Conservation (phyloP, 1,140 invertebrate species). For the Drosophila nasuta region DNA sequence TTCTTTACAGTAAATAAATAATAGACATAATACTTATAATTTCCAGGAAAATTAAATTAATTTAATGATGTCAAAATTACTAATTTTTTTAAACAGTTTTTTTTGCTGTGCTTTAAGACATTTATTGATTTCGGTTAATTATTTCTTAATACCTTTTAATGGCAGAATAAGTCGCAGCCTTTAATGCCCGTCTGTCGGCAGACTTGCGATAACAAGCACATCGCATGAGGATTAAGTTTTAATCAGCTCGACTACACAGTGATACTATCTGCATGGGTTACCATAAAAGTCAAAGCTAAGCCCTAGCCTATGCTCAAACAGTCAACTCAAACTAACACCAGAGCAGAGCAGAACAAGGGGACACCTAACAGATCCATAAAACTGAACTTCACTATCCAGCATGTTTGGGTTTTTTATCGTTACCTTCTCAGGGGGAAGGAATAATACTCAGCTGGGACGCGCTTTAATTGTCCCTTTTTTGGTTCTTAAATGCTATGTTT, state of each 20-base stretch:
- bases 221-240: slow-evolving; percentile 38
- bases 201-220: slow-evolving; percentile 25
- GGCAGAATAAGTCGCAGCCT: background rate
- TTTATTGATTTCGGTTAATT: background rate
- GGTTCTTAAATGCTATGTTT: slow-evolving; percentile 15
- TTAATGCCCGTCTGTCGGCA: background rate
- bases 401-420: slow-evolving; percentile 72
- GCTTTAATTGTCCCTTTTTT: slow-evolving; percentile 40
- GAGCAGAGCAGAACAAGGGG: background rate
- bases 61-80: no score
- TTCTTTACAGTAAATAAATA: no score
- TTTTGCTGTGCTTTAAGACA: background rate
- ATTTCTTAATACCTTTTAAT: background rate
- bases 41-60: no score
- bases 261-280: slow-evolving; percentile 34
- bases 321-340: slow-evolving; percentile 24
- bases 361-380: slow-evolving; percentile 7
- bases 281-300: slow-evolving; percentile 54
- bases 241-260: slow-evolving; percentile 36
- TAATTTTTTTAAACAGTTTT: background rate
- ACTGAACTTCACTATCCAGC: slow-evolving; percentile 42
- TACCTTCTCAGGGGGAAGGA: slow-evolving; percentile 27
- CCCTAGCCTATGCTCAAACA: slow-evolving; percentile 41
- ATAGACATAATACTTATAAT: no score
- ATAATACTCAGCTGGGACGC: slow-evolving; percentile 28